Base-by-base conservation (phyloP, 2,113 vertebrate species). In the Synodontis membranacea region DNA sequence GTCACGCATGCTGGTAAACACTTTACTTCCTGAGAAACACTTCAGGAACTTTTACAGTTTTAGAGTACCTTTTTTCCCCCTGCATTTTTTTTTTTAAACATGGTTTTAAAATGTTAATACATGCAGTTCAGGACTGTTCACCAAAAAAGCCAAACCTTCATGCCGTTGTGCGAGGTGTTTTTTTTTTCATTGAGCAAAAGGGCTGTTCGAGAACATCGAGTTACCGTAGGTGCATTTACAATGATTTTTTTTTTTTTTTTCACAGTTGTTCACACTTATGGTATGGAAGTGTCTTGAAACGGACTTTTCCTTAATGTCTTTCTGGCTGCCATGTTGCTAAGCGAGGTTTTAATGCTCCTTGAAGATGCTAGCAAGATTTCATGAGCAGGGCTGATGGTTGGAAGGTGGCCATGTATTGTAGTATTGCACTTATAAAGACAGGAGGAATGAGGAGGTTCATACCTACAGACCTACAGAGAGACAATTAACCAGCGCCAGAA, bases 1-100 rank as follows among this genome's bases (percentile, higher is more conserved):
- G 93, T 93, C 44, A 75, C 23, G 17, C 46, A 31, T n/a, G 25
- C 74, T 0, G 25, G 23, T 75, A 15, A 46, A 75, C 42, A 72
- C 23, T 75, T 12, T 28, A 48, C 44, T 76, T 74, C 14, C 42
- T 14, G 42, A 74, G 70, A 46, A 28, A 11, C 5, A 23, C 70
- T 46, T 74, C 9, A 46, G 42, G 42, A n/a, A 48, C 72, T n/a
- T 28, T 75, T 12, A 68, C 31, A 23, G 39, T 25, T 42, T 72
- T 23, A 72, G 25, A 25, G 21, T 10, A 42, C 19, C 11, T 46
- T 46, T 44, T 74, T n/a, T n/a, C n/a, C 23, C 37, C 17, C 7
- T 39, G 21, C n/a, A 7, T 34, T 19, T 37, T 62, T 64, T 31
- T 19, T 37, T 34, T n/a, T n/a, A n/a, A n/a, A n/a, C n/a, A n/a